Evolutionary conservation across 1,140 invertebrate genomes (phyloP).

Genomic region (Apis cerana): DNA sequence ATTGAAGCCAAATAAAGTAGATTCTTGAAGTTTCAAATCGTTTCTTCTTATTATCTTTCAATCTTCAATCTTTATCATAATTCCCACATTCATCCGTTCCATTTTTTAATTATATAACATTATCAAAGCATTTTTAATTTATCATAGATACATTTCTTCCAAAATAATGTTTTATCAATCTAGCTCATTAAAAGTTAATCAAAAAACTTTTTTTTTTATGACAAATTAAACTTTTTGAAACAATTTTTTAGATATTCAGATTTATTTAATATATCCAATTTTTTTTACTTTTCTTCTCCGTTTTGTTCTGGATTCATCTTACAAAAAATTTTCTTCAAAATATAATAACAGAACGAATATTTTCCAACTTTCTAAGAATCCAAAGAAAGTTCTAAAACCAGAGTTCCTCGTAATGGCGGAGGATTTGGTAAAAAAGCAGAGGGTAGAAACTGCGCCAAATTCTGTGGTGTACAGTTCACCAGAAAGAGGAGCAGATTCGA

Average conservation of each 20-base stretch:
- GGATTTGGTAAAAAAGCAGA: neutral
- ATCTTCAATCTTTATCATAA: neutral
- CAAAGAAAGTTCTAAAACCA: too few relatives aligned
- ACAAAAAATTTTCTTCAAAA: neutral
- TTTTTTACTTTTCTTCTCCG: neutral
- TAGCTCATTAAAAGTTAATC: neutral
- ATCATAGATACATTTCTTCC: neutral
- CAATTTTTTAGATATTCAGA: neutral
- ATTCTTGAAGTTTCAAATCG: constrained; percentile 14
- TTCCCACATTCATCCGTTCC: neutral
- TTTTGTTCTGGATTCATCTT: too few relatives aligned
- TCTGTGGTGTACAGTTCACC: neutral
- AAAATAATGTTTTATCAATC: neutral
- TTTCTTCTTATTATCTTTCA: neutral
- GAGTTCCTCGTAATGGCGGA: constrained; percentile 19
- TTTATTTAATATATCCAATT: neutral
- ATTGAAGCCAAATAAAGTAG: constrained; percentile 65
- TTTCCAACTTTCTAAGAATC: neutral
- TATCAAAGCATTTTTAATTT: neutral
- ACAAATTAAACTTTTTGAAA: neutral
- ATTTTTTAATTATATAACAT: too few relatives aligned
- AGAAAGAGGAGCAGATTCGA: neutral
- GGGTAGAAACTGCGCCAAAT: constrained; percentile 18
- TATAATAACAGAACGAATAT: neutral
- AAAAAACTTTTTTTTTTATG: neutral